Conservation (phyloP, 2,797 vertebrate species). For the Decapterus maruadsi region DNA sequence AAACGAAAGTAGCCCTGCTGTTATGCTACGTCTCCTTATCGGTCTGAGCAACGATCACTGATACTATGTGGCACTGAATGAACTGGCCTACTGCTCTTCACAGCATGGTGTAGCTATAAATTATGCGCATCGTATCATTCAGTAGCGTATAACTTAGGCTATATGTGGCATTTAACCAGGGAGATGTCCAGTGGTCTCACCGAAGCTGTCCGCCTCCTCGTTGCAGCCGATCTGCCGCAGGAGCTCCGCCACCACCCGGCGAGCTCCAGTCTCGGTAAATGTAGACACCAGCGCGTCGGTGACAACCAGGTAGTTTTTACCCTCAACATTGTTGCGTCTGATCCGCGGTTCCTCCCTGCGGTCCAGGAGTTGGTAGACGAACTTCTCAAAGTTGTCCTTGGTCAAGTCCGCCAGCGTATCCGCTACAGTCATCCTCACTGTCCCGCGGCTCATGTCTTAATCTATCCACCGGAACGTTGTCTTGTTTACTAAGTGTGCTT, state of each 20-base stretch:
- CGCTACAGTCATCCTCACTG: accelerated
- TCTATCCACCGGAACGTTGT: no score
- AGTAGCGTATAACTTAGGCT: no score
- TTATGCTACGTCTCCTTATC: no score
- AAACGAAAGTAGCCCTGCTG: background rate
- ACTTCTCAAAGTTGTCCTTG: accelerated
- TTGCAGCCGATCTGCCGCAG: constrained; percentile 8
- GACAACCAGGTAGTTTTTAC: accelerated
- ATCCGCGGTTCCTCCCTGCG: constrained; percentile 17
- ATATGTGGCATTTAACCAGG: background rate
- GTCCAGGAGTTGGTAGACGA: constrained; percentile 30
- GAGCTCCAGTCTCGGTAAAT: constrained; percentile 22
- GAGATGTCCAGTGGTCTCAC: constrained; percentile 3
- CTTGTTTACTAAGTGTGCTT: no score
- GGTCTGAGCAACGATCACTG: no score
- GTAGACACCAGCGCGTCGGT: constrained; percentile 34
- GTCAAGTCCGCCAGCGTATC: constrained; percentile 22
- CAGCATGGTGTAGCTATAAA: no score
- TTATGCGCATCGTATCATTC: background rate
- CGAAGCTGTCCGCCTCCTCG: accelerated
- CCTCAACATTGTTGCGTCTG: constrained; percentile 8
- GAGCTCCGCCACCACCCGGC: background rate
- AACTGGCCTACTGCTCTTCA: no score
- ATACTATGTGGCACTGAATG: no score
- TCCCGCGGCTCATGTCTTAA: background rate